phyloP scores from a whole-genome alignment of 2,888 invertebrate species.

The Hydraecia micacea region DNA sequence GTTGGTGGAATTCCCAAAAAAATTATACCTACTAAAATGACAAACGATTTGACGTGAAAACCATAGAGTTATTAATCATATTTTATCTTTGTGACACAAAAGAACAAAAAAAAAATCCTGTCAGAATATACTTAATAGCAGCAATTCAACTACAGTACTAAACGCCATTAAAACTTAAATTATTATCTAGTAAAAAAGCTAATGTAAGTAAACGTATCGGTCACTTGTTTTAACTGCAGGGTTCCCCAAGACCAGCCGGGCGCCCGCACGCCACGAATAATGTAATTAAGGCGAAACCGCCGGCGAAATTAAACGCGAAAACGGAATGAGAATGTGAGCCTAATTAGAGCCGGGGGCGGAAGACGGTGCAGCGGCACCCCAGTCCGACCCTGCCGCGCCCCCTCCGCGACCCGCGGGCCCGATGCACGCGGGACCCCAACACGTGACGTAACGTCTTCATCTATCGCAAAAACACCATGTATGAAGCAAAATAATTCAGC shows the following conservation, averaged over 20 bases:
- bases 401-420: constrained; percentile 37
- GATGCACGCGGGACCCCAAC: constrained; percentile 42
- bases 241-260: constrained; percentile 74
- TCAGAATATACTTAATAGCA: not conserved
- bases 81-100: constrained; percentile 29
- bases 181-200: constrained; percentile 51
- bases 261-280: constrained; percentile 85
- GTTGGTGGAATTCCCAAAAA: constrained; percentile 60
- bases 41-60: constrained; percentile 44
- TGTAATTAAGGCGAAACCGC: constrained; percentile 91
- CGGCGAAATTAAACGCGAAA: constrained; percentile 91
- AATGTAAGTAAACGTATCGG: constrained; percentile 72
- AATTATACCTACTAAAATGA: constrained; percentile 48
- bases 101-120: constrained; percentile 5
- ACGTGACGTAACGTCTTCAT: constrained; percentile 43
- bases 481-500: constrained; percentile 37
- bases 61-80: constrained; percentile 52
- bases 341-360: constrained; percentile 89
- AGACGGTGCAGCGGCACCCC: constrained; percentile 73
- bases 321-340: constrained; percentile 91
- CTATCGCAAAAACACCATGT: constrained; percentile 16
- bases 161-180: constrained; percentile 29
- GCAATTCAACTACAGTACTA: not conserved
- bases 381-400: constrained; percentile 43
- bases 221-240: constrained; percentile 77